phyloP scores from a whole-genome alignment of 2,113 vertebrate genomes.

The Corythornis vintsioides region DNA sequence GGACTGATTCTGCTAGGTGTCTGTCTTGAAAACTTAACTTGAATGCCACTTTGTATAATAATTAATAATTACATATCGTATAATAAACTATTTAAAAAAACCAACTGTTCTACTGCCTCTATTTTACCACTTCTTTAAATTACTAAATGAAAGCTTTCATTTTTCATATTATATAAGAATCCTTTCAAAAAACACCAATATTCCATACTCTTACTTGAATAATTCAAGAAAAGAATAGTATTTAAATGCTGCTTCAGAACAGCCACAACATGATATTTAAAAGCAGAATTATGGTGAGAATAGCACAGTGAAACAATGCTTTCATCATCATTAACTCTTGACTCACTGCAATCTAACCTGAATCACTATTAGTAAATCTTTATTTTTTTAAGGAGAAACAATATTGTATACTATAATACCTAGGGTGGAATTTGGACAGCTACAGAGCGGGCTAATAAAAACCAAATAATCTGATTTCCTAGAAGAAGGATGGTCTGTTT shows the following conservation, averaged over 20 bases:
- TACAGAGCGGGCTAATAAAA: background rate
- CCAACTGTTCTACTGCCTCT: background rate
- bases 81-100: background rate
- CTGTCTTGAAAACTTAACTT: background rate
- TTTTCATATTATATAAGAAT: background rate
- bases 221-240: background rate
- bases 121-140: background rate
- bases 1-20: background rate
- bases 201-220: background rate
- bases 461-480: background rate
- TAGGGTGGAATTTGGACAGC: background rate
- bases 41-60: background rate
- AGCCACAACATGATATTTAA: background rate
- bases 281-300: background rate
- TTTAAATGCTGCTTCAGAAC: background rate
- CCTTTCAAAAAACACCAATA: background rate
- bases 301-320: background rate
- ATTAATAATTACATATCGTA: background rate
- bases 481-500: background rate
- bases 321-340: background rate
- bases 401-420: background rate
- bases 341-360: background rate
- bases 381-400: background rate
- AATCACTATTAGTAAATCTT: background rate
- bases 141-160: background rate